Percentiles rank a stretch among this genome's conserved stretches.
phyloP scores from a whole-genome alignment of 2,797 vertebrate genomes.

The Dallia pectoralis region DNA sequence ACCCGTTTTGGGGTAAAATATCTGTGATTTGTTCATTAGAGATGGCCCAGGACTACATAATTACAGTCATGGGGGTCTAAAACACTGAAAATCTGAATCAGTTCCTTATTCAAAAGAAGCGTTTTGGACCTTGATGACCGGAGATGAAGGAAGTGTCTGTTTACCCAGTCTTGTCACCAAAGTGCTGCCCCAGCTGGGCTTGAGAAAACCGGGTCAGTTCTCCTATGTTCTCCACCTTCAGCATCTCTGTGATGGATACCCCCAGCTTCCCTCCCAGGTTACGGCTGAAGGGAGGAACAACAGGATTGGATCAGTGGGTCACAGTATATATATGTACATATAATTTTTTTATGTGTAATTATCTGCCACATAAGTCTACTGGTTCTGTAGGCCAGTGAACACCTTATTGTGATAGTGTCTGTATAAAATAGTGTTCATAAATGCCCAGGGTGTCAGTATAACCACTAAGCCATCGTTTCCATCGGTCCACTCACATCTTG shows the following conservation, averaged over 20 bases:
- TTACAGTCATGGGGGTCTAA: too few species aligned
- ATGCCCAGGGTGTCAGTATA: neutral
- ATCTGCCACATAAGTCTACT: neutral
- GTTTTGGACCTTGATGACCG: neutral
- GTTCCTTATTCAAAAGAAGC: too few species aligned
- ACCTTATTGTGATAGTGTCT: neutral
- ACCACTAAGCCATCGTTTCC: neutral
- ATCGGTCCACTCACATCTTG: conserved; percentile 82
- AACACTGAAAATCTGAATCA: too few species aligned
- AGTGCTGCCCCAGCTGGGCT: conserved; percentile 81
- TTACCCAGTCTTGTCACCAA: conserved; percentile 96
- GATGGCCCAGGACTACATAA: too few species aligned
- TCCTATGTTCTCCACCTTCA: conserved; percentile 87
- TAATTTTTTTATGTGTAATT: neutral
- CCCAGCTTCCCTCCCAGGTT: conserved; percentile 94
- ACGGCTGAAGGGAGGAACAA: conserved; percentile 69
- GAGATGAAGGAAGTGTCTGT: conserved; percentile 7
- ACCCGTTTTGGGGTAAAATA: too few species aligned
- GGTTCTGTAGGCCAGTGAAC: neutral
- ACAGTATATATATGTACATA: neutral
- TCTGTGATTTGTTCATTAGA: too few species aligned
- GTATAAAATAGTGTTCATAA: neutral
- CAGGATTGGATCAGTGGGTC: neutral
- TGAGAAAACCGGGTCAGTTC: conserved; percentile 82
- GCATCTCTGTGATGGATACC: conserved; percentile 77